phyloP scores from a whole-genome alignment of 2,113 vertebrate genomes.

The Blennius ocellaris region DNA sequence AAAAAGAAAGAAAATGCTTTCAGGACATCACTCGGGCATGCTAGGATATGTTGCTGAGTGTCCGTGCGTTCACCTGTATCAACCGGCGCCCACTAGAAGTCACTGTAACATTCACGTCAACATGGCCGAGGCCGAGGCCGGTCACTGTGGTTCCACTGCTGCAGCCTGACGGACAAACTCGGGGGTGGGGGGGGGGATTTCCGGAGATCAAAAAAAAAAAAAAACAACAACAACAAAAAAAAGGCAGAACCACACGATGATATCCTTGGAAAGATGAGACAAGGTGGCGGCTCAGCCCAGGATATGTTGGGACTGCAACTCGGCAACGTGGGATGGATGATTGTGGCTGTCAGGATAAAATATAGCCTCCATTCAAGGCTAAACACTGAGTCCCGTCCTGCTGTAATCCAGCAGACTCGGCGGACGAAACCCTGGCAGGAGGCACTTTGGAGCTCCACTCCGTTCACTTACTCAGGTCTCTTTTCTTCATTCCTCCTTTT shows the following conservation, averaged over 20 bases:
- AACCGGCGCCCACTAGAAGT: constrained; percentile 23
- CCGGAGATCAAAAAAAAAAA: constrained; percentile 3
- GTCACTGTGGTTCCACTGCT: constrained; percentile 32
- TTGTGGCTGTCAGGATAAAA: constrained; percentile 75
- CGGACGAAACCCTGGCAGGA: constrained; percentile 73
- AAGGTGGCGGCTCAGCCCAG: constrained; percentile 42
- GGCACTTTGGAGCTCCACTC: constrained; percentile 80
- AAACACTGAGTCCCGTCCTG: constrained; percentile 50
- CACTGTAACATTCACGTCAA: constrained; percentile 62
- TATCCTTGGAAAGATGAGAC: constrained; percentile 62
- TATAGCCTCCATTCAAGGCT: constrained; percentile 78
- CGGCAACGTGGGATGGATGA: constrained; percentile 62
- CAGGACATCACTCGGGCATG: constrained; percentile 58
- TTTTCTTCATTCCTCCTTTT: constrained; percentile 69
- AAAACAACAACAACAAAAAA: not conserved
- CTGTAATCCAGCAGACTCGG: constrained; percentile 60
- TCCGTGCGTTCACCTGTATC: constrained; percentile 36
- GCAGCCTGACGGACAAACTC: not conserved
- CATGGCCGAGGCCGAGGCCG: constrained; percentile 55
- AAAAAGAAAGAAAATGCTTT: constrained; percentile 36
- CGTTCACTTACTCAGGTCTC: constrained; percentile 62
- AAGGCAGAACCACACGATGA: constrained; percentile 54
- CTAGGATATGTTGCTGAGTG: constrained; percentile 20
- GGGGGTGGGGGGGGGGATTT: no score
- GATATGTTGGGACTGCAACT: constrained; percentile 55